Percentiles rank a stretch among this genome's conserved stretches.
Conservation (phyloP, 1,140 invertebrate genomes). For the Dinoponera quadriceps region DNA sequence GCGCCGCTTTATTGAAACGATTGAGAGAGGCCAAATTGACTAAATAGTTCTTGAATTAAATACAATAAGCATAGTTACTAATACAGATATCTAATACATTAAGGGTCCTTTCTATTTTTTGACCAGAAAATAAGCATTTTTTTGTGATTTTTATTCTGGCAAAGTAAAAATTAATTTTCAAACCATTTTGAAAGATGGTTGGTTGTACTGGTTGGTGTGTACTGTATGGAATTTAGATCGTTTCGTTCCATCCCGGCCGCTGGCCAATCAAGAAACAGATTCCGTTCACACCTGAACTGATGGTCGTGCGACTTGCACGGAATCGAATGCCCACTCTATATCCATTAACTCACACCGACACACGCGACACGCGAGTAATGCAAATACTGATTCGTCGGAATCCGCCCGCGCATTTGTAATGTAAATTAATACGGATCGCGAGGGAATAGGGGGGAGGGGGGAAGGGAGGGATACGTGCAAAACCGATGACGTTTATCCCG, state of each 20-base stretch:
- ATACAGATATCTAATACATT: too few species aligned
- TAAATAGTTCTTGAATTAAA: too few species aligned
- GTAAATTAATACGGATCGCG: slow-evolving; percentile 55
- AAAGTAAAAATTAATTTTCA: neutral
- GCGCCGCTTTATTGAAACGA: too few species aligned
- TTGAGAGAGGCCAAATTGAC: too few species aligned
- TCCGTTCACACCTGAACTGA: slow-evolving; percentile 24
- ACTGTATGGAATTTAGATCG: slow-evolving; percentile 11
- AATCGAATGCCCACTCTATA: slow-evolving; percentile 58
- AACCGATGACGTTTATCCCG: slow-evolving; percentile 57
- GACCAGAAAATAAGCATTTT: too few species aligned
- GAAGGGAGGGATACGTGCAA: slow-evolving; percentile 29
- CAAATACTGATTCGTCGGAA: slow-evolving; percentile 52
- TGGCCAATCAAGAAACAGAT: slow-evolving; percentile 41
- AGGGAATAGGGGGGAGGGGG: too few species aligned
- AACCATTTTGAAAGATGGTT: neutral
- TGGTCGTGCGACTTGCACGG: slow-evolving; percentile 44
- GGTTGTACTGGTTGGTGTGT: neutral
- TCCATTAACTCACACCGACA: slow-evolving; percentile 48
- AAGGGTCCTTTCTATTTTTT: too few species aligned
- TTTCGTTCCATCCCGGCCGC: slow-evolving; percentile 43
- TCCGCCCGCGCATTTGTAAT: slow-evolving; percentile 50
- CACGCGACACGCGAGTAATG: slow-evolving; percentile 32
- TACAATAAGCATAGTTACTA: too few species aligned
- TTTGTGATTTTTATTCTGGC: neutral